phyloP scores from a whole-genome alignment of 2,888 invertebrate genomes.

The Microplitis deprimator region DNA sequence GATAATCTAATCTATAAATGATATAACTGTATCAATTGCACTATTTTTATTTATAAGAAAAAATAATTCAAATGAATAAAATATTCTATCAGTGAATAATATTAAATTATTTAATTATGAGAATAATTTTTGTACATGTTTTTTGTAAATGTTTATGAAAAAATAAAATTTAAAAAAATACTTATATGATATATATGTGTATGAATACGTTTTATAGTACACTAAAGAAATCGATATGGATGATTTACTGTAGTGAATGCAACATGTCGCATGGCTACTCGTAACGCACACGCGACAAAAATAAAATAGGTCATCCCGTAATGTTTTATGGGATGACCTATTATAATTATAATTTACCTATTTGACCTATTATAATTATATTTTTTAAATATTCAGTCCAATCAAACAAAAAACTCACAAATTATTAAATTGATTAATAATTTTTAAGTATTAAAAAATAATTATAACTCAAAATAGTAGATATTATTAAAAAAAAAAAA shows the following conservation, averaged over 20 bases:
- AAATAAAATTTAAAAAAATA: neutral
- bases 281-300: slow-evolving; percentile 29
- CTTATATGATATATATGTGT: neutral
- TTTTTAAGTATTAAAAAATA: neutral
- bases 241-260: slow-evolving; percentile 22
- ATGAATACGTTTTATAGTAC: neutral
- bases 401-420: neutral
- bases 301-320: slow-evolving; percentile 24
- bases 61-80: neutral
- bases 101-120: neutral
- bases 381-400: neutral
- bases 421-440: too few relatives aligned
- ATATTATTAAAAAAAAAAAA: neutral
- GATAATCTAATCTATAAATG: too few relatives aligned
- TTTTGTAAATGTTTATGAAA: slow-evolving; percentile 17
- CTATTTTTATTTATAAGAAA: too few relatives aligned
- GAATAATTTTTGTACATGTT: slow-evolving; percentile 26
- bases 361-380: neutral
- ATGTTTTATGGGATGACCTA: neutral
- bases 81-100: neutral
- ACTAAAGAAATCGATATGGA: slow-evolving; percentile 16
- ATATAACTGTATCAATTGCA: too few relatives aligned
- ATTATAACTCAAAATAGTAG: neutral
- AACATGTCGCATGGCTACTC: slow-evolving; percentile 21
- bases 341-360: too few relatives aligned